Conservation (phyloP, 2,113 vertebrate species). For the Apteryx owenii region DNA sequence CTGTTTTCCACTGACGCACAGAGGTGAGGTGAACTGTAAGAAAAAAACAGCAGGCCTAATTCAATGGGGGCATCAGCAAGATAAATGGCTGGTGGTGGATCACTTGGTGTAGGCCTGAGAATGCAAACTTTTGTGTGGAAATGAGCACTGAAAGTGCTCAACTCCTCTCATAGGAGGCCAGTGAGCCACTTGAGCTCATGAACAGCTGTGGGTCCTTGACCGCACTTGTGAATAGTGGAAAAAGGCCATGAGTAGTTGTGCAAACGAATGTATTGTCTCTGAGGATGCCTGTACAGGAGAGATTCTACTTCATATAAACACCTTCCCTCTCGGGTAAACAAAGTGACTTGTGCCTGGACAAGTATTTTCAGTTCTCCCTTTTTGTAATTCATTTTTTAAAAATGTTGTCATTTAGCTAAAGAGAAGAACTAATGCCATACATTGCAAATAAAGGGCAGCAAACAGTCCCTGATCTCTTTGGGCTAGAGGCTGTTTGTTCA, state of each 20-base stretch:
- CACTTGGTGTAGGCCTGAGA: not conserved
- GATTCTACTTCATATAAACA: not conserved
- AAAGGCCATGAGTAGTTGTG: not conserved
- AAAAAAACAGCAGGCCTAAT: not conserved
- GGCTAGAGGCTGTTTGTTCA: not conserved
- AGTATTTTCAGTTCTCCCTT: not conserved
- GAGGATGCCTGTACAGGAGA: not conserved
- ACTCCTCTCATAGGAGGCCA: not conserved
- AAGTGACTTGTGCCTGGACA: not conserved
- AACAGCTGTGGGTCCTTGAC: not conserved
- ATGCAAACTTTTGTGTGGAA: slow-evolving; percentile 7
- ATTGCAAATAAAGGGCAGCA: not conserved
- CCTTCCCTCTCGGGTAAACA: not conserved
- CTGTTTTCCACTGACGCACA: not conserved
- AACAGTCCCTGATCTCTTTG: not conserved
- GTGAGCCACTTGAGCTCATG: not conserved
- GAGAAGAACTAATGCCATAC: not conserved
- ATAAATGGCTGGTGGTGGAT: not conserved
- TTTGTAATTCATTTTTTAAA: not conserved
- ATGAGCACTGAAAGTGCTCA: not conserved
- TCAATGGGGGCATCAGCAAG: not conserved
- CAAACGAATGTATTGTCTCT: not conserved
- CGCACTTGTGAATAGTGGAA: not conserved
- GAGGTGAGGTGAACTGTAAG: not conserved
- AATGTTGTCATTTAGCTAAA: not conserved